phyloP scores from a whole-genome alignment of 1,140 invertebrate species.

The Drosophila elegans region DNA sequence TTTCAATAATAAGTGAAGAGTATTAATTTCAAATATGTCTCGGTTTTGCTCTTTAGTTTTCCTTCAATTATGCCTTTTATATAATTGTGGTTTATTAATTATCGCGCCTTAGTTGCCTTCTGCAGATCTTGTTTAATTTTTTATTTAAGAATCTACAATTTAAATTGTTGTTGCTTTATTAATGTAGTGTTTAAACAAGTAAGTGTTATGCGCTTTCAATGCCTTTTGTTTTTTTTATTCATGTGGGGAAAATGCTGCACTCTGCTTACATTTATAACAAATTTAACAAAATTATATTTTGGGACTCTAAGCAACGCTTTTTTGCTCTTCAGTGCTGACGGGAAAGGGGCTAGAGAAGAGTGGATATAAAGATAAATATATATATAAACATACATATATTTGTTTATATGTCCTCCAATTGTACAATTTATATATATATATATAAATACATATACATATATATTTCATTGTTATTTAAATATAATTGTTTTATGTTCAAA shows the following conservation, averaged over 20 bases:
- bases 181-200: slow-evolving; percentile 49
- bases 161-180: slow-evolving; percentile 44
- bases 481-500: slow-evolving; percentile 50
- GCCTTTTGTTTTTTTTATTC: slow-evolving; percentile 32
- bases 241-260: slow-evolving; percentile 23
- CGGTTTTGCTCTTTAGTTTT: slow-evolving; percentile 30
- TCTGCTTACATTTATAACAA: slow-evolving; percentile 59
- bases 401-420: slow-evolving; percentile 56
- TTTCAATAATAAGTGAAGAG: slow-evolving; percentile 76
- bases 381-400: slow-evolving; percentile 47
- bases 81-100: slow-evolving; percentile 49
- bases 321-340: slow-evolving; percentile 12
- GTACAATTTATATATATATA: slow-evolving; percentile 48
- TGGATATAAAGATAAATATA: slow-evolving; percentile 37
- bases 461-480: slow-evolving; percentile 50
- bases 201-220: slow-evolving; percentile 34
- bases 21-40: slow-evolving; percentile 76
- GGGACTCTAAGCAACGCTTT: slow-evolving; percentile 16
- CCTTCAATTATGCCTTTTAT: slow-evolving; percentile 43
- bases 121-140: slow-evolving; percentile 36
- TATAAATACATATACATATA: slow-evolving; percentile 1
- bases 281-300: slow-evolving; percentile 64
- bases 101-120: slow-evolving; percentile 28
- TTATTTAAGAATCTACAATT: slow-evolving; percentile 58
- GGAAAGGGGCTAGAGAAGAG: slow-evolving; percentile 7